Evolutionary conservation across 2,888 invertebrate species (phyloP).

Genomic region (Hesperia comma): DNA sequence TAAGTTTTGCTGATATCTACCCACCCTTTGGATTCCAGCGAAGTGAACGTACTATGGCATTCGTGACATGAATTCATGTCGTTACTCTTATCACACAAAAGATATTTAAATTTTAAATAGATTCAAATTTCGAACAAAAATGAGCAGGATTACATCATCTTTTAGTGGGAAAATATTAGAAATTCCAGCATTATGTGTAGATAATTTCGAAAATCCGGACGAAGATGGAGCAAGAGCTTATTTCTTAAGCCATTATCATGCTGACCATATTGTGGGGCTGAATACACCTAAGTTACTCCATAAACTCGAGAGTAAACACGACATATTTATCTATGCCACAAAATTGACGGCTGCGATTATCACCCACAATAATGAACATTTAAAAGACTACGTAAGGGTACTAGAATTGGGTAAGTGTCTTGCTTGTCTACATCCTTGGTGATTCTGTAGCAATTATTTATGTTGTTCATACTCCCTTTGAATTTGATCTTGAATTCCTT

Average conservation of each 20-base stretch:
- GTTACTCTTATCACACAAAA: too few relatives aligned
- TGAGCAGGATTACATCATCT: slow-evolving; percentile 72
- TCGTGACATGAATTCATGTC: too few relatives aligned
- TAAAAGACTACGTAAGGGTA: slow-evolving; percentile 49
- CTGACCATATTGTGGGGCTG: slow-evolving; percentile 85
- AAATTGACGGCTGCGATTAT: slow-evolving; percentile 56
- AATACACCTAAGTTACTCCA: slow-evolving; percentile 42
- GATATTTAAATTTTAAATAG: too few relatives aligned
- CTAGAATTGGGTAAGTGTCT: slow-evolving; percentile 55
- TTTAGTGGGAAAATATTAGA: slow-evolving; percentile 85
- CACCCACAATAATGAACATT: slow-evolving; percentile 40
- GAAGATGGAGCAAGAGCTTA: slow-evolving; percentile 75
- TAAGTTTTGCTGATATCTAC: too few relatives aligned
- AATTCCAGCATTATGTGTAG: slow-evolving; percentile 85
- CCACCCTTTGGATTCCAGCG: too few relatives aligned
- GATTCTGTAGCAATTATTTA: too few relatives aligned
- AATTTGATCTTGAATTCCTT: too few relatives aligned
- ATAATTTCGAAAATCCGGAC: slow-evolving; percentile 81
- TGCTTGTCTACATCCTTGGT: background rate
- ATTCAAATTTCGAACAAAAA: too few relatives aligned
- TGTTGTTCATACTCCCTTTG: background rate
- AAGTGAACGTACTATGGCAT: too few relatives aligned
- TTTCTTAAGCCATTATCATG: slow-evolving; percentile 87
- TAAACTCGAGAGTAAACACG: slow-evolving; percentile 42
- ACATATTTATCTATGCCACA: slow-evolving; percentile 56